Evolutionary conservation across 2,797 vertebrate species (phyloP), one percentile per base, ranked within the genome.

Genomic region (Pampus argenteus): DNA sequence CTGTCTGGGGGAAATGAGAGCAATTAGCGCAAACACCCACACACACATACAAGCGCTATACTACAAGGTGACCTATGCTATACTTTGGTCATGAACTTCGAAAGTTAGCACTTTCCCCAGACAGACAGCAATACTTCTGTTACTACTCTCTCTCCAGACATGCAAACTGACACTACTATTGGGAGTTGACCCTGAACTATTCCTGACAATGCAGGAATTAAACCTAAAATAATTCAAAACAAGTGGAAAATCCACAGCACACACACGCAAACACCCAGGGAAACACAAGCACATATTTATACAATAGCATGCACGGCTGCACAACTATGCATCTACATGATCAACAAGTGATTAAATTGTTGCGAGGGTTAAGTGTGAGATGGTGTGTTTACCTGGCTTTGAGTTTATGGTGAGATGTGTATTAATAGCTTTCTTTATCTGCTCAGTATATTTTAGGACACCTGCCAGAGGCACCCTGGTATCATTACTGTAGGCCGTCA

Each of bases 401-500:
- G 74, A 75, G 9, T 59, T 76, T 15, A 20, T 66, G 61, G 78
- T 86, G 44, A 85, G 65, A 65, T 96, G 85, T n/a, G 91, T 89
- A 2, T 84, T 66, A 2, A 93, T 34, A 14, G 96, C 97, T 56
- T 89, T 85, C 78, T 93, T 93, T n/a, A 99, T 89, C 66, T 88
- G 93, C 71, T 93, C 84, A 0, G 92, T 78, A 18, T 98, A 99
- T 61, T 57, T 94, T 22, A 96, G 17, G 44, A 99, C 89, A 42
- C 97, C 96, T 26, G 82, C 72, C 64, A 98, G 75, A 58, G 96
- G 95, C 56, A 97, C 71, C 68, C 96, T 94, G 56, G 93, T 88
- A 71, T 99, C 98, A 0, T 87, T 91, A 38, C 94, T 93, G 84
- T 96, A 97, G 0, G 95, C 96, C 1, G 96, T 98, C 91, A 99